A percentile compares a stretch with the other conserved stretches of the same genome.
Conservation (phyloP, 2,113 vertebrate genomes). For the Neotoma lepida region DNA sequence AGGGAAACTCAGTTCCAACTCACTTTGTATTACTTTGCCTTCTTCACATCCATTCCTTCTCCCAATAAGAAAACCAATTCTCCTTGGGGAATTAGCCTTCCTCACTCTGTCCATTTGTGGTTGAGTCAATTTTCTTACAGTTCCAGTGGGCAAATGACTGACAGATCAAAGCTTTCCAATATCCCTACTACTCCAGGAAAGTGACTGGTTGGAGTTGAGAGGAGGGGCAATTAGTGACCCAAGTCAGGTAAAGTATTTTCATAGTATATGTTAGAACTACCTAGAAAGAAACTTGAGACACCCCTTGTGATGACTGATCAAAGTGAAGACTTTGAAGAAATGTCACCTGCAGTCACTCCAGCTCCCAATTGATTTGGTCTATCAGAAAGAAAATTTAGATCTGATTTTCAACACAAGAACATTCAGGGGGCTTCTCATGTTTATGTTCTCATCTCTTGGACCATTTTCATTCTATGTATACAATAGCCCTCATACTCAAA, state of each 20-base stretch:
- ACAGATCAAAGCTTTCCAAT: neutral
- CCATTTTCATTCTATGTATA: neutral
- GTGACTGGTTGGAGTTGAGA: neutral
- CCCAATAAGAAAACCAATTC: neutral
- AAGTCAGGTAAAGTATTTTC: neutral
- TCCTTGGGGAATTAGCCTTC: neutral
- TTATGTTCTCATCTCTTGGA: neutral
- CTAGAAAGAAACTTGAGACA: neutral
- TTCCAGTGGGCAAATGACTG: constrained; percentile 20
- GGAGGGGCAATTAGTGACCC: neutral
- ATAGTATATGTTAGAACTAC: neutral
- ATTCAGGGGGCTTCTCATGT: neutral
- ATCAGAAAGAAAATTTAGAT: neutral
- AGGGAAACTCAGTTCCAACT: neutral
- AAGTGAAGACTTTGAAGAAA: constrained; percentile 38
- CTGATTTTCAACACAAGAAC: neutral
- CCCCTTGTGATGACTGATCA: neutral
- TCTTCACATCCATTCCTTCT: neutral
- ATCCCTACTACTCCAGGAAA: neutral
- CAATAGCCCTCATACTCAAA: neutral
- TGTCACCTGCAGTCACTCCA: neutral
- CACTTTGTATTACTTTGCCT: neutral
- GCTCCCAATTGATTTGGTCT: neutral
- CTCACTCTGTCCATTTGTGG: neutral
- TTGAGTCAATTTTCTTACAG: neutral